Base-by-base conservation (phyloP, 2,113 vertebrate genomes). In the Nerophis ophidion region DNA sequence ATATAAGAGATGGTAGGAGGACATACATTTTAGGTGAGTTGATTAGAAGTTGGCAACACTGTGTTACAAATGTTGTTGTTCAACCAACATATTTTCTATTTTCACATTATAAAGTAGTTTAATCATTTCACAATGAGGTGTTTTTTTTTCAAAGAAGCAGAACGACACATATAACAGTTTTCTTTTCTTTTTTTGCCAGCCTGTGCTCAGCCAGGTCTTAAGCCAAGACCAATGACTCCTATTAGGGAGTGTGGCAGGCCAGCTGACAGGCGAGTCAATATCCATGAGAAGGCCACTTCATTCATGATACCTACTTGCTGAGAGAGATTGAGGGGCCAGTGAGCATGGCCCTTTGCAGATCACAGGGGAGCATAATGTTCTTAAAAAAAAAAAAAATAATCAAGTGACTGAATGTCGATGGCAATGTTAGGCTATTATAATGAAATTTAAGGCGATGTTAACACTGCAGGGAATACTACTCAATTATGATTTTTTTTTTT, bases 191-290 rank as follows among this genome's bases (percentile, higher is more conserved):
- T 63, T 59, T 65, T 60, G 70, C 65, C 74, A 26, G 26, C 26
- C 26, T 26, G 26, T 62, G 57, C 65, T 75, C 57, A 74, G 91
- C 92, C 91, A 93, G 94, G 94, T 94, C 95, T 95, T 94, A 94
- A 95, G 92, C 90, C 91, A 94, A 95, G 92, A 95, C 94, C 94
- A 96, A 95, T 94, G 91, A 91, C 92, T 95, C 91, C 94, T 95
- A 96, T 98, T 98, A 97, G 94, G 90, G 91, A 89, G 92, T 92
- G 90, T 91, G 94, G 93, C 93, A 94, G 92, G 88, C 88, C 92
- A 87, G 91, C 89, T 96, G 95, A 97, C 94, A 97, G 93, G 90
- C 92, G 88, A 94, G 95, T 97, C 94, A 96, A 96, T 97, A 98
- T 93, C 94, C 92, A 94, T 93, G 93, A 96, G 93, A 93, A 92